phyloP scores from a whole-genome alignment of 2,113 vertebrate genomes.

The Rynchops niger region DNA sequence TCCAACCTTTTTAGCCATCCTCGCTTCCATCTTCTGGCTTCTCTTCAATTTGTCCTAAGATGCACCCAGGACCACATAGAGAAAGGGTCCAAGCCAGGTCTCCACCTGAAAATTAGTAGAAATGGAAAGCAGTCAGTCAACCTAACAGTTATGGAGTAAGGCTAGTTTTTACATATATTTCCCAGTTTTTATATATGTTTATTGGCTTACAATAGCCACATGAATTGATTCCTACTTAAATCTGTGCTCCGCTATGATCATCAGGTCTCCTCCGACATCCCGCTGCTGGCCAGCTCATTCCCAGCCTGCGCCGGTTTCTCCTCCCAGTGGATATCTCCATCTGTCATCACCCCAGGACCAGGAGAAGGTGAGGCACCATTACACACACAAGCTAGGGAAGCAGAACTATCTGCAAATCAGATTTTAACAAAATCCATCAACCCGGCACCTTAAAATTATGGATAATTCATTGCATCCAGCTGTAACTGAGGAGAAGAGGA shows the following conservation, averaged over 20 bases:
- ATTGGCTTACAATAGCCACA: neutral
- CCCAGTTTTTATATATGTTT: neutral
- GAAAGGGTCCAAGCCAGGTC: neutral
- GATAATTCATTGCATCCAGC: neutral
- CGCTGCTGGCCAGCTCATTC: neutral
- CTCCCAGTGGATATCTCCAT: neutral
- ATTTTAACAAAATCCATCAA: neutral
- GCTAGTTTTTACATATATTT: neutral
- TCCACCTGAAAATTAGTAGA: neutral
- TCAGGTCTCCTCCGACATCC: neutral
- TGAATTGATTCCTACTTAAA: accelerated
- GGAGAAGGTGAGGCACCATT: neutral
- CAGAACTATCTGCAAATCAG: neutral
- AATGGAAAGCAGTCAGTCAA: neutral
- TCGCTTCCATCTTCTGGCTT: neutral
- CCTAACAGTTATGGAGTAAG: too few relatives aligned
- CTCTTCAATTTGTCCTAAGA: neutral
- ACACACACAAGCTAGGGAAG: neutral
- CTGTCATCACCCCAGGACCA: accelerated
- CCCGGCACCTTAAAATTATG: neutral
- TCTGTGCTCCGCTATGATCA: neutral
- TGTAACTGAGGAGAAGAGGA: neutral
- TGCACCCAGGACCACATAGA: neutral
- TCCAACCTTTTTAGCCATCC: neutral
- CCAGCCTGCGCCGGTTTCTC: accelerated